A percentile compares a stretch with the other conserved stretches of the same genome.
These are phyloP conservation scores for Parnassius mnemosyne DNA, from an alignment of 2,888 invertebrate genomes.

Conservation along the genomic window DNA sequence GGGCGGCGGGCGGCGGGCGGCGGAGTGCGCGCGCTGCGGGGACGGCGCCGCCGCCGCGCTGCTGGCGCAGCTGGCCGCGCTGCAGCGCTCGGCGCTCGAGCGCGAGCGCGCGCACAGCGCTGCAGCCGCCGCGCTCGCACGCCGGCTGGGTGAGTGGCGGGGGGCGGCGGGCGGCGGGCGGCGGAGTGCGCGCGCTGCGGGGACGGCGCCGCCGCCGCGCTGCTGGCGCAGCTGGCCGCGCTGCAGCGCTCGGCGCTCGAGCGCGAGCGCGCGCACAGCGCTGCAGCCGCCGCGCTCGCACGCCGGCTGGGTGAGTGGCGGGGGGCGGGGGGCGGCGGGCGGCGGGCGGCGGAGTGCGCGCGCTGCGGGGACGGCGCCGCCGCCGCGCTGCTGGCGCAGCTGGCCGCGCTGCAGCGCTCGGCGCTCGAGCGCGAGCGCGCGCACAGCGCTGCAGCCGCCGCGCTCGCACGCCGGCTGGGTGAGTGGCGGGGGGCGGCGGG, in stretches of 20 bases:
- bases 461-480: constrained; percentile 46
- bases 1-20: constrained; percentile 17
- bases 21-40: constrained; percentile 30
- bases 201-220: constrained; percentile 34
- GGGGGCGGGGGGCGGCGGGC: constrained; percentile 31
- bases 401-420: constrained; percentile 42
- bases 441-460: constrained; percentile 48
- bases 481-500: constrained; percentile 35
- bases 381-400: constrained; percentile 40
- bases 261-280: constrained; percentile 56
- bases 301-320: constrained; percentile 48
- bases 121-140: constrained; percentile 27
- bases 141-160: constrained; percentile 33
- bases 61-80: constrained; percentile 41
- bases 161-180: neutral
- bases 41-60: constrained; percentile 40
- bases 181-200: constrained; percentile 28
- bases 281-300: constrained; percentile 46
- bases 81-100: constrained; percentile 48
- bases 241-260: constrained; percentile 48
- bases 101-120: constrained; percentile 49
- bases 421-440: constrained; percentile 60
- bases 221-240: constrained; percentile 40
- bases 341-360: constrained; percentile 14
- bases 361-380: constrained; percentile 29